These are phyloP conservation scores for Adelognathus sp. DNA, from an alignment of 2,888 invertebrate species.

Conservation along the genomic window DNA sequence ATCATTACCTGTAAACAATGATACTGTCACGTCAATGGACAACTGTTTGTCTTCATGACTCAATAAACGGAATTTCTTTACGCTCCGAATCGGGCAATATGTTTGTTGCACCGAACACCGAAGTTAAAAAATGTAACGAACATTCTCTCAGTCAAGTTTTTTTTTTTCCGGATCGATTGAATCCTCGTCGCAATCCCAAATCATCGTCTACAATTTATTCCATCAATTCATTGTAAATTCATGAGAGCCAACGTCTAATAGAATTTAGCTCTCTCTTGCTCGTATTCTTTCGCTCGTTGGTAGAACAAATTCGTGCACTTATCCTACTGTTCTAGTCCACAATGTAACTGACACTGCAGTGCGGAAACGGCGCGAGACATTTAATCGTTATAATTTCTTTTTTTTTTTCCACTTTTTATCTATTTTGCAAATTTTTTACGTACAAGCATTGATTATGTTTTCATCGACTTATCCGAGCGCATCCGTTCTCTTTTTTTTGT, in stretches of 20 bases:
- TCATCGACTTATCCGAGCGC: slow-evolving; percentile 22
- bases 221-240: background rate
- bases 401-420: background rate
- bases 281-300: slow-evolving; percentile 78
- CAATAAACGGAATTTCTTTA: slow-evolving; percentile 51
- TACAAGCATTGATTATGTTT: slow-evolving; percentile 20
- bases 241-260: slow-evolving; percentile 73
- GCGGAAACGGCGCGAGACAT: slow-evolving; percentile 78
- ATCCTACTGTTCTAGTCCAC: slow-evolving; percentile 76
- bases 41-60: slow-evolving; percentile 15
- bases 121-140: slow-evolving; percentile 2
- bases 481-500: slow-evolving; percentile 25
- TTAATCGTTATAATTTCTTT: background rate
- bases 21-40: slow-evolving; percentile 18
- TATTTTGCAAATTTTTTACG: slow-evolving; percentile 36
- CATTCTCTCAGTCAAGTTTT: background rate
- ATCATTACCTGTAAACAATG: slow-evolving; percentile 47
- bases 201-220: background rate
- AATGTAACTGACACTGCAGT: slow-evolving; percentile 66
- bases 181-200: slow-evolving; percentile 15
- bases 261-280: slow-evolving; percentile 63
- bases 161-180: slow-evolving; percentile 4
- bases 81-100: slow-evolving; percentile 17
- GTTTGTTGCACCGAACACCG: slow-evolving; percentile 10
- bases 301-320: slow-evolving; percentile 75